A percentile compares a stretch with the other conserved stretches of the same genome.
These are phyloP conservation scores for Cantharis nigra DNA, from an alignment of 2,888 invertebrate species.

Conservation along the genomic window DNA sequence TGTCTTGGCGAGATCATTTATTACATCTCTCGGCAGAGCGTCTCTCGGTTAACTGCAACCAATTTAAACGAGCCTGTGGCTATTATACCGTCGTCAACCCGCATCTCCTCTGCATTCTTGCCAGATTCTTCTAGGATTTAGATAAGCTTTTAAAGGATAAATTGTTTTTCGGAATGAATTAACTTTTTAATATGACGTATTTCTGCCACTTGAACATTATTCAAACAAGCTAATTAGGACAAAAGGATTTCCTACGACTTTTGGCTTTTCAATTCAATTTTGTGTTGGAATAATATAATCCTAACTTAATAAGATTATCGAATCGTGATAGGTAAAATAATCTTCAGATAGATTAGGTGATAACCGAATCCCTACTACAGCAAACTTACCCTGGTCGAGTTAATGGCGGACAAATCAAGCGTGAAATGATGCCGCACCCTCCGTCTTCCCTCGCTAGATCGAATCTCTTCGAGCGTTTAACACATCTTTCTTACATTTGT, in stretches of 20 bases:
- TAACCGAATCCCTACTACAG: constrained; percentile 12
- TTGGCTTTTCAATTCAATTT: constrained; percentile 3
- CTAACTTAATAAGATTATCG: constrained; percentile 15
- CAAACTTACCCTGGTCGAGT: constrained; percentile 16
- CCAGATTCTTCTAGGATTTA: constrained; percentile 36
- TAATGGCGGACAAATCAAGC: constrained; percentile 34
- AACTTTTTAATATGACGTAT: constrained; percentile 15
- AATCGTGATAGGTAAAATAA: constrained; percentile 24
- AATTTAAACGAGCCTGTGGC: constrained; percentile 45
- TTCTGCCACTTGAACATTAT: neutral
- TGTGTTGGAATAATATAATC: constrained; percentile 7
- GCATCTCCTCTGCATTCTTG: constrained; percentile 42
- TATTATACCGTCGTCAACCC: constrained; percentile 44
- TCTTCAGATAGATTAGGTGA: constrained; percentile 26
- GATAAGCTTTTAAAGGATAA: constrained; percentile 25
- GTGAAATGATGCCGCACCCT: constrained; percentile 30
- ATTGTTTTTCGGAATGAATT: constrained; percentile 25
- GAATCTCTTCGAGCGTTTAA: constrained; percentile 28
- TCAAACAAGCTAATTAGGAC: neutral
- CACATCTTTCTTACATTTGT: constrained; percentile 20
- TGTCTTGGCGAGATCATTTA: constrained; percentile 53
- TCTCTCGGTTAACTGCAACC: constrained; percentile 45
- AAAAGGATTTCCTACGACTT: neutral
- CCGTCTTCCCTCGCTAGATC: constrained; percentile 14
- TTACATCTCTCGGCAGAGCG: constrained; percentile 48